phyloP scores from a whole-genome alignment of 2,888 invertebrate genomes.

The Allygus modestus region DNA sequence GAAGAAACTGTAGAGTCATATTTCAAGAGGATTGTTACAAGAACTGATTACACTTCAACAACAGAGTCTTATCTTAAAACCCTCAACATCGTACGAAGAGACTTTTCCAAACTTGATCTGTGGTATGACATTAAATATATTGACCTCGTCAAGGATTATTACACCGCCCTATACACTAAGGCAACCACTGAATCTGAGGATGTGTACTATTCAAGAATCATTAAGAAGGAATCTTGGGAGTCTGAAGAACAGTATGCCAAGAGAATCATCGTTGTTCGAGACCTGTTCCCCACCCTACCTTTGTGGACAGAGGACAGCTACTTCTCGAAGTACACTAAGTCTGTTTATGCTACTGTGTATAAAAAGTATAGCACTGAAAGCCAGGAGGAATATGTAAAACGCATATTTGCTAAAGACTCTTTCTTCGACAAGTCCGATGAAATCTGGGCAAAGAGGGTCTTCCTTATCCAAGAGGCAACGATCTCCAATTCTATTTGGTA shows the following conservation, averaged over 20 bases:
- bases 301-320: constrained; percentile 44
- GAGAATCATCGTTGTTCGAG: constrained; percentile 22
- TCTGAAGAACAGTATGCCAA: constrained; percentile 18
- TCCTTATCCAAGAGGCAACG: constrained; percentile 20
- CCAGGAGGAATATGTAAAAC: background rate
- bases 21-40: constrained; percentile 24
- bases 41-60: background rate
- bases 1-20: constrained; percentile 8
- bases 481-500: constrained; percentile 12
- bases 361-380: constrained; percentile 13
- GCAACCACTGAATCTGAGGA: constrained; percentile 28
- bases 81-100: background rate
- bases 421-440: constrained; percentile 24
- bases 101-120: background rate
- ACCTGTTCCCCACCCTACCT: background rate
- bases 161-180: constrained; percentile 22
- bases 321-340: constrained; percentile 15
- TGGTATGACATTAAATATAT: constrained; percentile 40
- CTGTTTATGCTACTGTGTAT: background rate
- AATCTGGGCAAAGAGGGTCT: constrained; percentile 22
- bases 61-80: constrained; percentile 4
- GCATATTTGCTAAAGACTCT: constrained; percentile 18
- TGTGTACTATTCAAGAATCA: background rate
- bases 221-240: constrained; percentile 34
- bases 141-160: constrained; percentile 3